Evolutionary conservation across 1,140 invertebrate species (phyloP), one percentile per base, ranked within the genome.

Genomic region (Papilio xuthus): DNA sequence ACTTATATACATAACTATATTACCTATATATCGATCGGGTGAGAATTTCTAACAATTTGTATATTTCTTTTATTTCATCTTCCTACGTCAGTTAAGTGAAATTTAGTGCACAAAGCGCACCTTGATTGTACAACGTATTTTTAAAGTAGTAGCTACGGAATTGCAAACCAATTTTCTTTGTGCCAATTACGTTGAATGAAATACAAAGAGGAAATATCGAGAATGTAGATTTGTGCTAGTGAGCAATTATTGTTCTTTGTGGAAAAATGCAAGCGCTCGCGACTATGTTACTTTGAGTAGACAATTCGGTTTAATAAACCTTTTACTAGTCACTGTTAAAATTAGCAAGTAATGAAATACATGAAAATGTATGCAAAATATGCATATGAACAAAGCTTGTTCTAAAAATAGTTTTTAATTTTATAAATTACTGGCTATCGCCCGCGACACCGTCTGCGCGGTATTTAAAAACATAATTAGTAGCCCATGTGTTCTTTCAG

Each of bases 81-180:
- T 8, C 26, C 26, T 15, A 67, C 6, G 12, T 67, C 60, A 18
- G 13, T 28, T 60, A 28, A 67, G 26, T 67, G 60, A 28, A 67
- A 67, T 67, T 67, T 67, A 67, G 60, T 28, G 60, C 60, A 67
- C 56, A 60, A 3, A 60, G 56, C 26, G 26, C 4, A 67, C 60
- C 60, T 67, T 67, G 60, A 67, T 67, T 67, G 60, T 26, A 32
- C 26, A 67, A 67, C 60, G 60, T 67, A 67, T 67, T 67, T 67
- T 67, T 15, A 67, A 32, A 67, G 32, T 63, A 32, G 60, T 18
- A 63, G 26, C 26, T 28, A 18, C 23, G 26, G 60, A 28, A 10
- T 67, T 28, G 26, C 60, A 67, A 67, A 67, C 60, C 60, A 67
- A 67, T 67, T 67, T 67, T 67, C 60, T 67, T 67, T 67, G 60